Conservation (phyloP, 2,797 vertebrate genomes). For the Myotis daubentonii region DNA sequence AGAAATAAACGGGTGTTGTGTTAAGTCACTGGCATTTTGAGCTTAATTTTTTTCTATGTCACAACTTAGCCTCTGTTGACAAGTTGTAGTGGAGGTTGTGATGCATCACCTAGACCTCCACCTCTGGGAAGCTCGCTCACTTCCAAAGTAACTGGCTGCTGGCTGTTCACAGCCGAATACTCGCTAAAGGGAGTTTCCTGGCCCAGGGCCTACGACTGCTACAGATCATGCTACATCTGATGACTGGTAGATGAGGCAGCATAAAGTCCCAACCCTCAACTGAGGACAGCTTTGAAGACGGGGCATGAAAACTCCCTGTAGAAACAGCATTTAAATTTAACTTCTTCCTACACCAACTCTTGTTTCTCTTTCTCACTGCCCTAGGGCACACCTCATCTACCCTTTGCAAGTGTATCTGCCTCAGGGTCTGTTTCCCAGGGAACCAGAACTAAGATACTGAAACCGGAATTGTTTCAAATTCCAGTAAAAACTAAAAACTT, state of each 20-base stretch:
- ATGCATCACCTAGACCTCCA: not conserved
- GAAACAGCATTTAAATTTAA: not conserved
- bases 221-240: not conserved
- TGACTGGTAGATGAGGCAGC: not conserved
- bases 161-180: not conserved
- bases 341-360: not conserved
- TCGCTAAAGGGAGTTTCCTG: not conserved
- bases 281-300: not conserved
- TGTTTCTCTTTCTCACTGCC: not conserved
- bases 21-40: not conserved
- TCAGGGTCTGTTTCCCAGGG: not conserved
- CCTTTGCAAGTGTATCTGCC: not conserved
- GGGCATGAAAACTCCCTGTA: not conserved
- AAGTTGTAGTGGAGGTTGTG: not conserved
- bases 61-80: not conserved
- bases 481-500: not conserved
- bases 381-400: not conserved
- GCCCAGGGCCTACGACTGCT: not conserved
- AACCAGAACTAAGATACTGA: not conserved
- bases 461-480: not conserved
- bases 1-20: not conserved
- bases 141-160: not conserved
- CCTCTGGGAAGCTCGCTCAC: not conserved
- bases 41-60: not conserved
- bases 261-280: not conserved